Percentiles rank a stretch among this genome's conserved stretches.
These are phyloP conservation scores for Coleophora flavipennella DNA, from an alignment of 2,888 invertebrate species.

Conservation along the genomic window DNA sequence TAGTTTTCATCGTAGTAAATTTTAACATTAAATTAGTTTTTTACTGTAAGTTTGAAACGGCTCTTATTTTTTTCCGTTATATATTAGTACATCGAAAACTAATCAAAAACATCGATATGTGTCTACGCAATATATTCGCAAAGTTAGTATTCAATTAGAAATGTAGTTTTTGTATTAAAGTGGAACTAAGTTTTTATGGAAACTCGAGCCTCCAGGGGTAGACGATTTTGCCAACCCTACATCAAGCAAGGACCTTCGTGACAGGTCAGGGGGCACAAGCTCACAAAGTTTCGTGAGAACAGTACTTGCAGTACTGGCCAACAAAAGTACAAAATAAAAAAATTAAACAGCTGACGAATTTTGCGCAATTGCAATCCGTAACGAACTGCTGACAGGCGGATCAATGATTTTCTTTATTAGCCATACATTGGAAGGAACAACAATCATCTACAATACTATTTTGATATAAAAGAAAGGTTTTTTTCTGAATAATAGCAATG, in stretches of 20 bases:
- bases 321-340: not conserved
- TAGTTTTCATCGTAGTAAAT: too few species aligned
- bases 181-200: too few species aligned
- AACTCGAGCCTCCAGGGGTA: not conserved
- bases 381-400: conserved; percentile 19
- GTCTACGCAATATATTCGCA: too few species aligned
- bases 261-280: conserved; percentile 41
- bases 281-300: conserved; percentile 51
- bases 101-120: too few species aligned
- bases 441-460: not conserved
- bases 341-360: not conserved
- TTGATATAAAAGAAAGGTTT: not conserved
- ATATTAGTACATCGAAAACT: too few species aligned
- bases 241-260: conserved; percentile 24
- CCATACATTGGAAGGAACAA: not conserved
- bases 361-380: conserved; percentile 11
- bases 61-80: too few species aligned
- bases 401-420: conserved; percentile 14
- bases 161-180: too few species aligned
- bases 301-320: conserved; percentile 2
- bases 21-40: too few species aligned
- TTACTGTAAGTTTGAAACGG: too few species aligned
- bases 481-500: too few species aligned
- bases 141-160: too few species aligned
- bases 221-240: conserved; percentile 27